These are phyloP conservation scores for Ceratina calcarata DNA, from an alignment of 1,140 invertebrate genomes.

Conservation along the genomic window DNA sequence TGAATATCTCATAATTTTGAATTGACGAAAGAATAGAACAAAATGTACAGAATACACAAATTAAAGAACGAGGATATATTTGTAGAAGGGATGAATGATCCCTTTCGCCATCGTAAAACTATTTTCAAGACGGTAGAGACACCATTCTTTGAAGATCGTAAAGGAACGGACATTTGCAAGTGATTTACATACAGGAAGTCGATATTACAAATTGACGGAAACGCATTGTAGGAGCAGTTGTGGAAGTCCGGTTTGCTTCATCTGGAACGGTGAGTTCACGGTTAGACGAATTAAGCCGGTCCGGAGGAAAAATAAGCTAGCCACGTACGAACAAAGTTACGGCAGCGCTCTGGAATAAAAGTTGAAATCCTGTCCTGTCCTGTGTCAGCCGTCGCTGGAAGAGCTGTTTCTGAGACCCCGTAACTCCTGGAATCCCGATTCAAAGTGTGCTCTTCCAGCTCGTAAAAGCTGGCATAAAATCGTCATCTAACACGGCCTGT, in stretches of 20 bases:
- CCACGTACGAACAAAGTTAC: constrained; percentile 50
- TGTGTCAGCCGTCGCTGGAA: constrained; percentile 10
- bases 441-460: constrained; percentile 71
- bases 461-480: constrained; percentile 77
- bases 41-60: too few species aligned
- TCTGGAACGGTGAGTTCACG: neutral
- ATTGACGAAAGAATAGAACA: too few species aligned
- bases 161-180: too few species aligned
- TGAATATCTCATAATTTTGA: too few species aligned
- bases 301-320: constrained; percentile 45
- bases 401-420: constrained; percentile 57
- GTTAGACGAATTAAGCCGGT: constrained; percentile 18
- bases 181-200: too few species aligned
- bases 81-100: too few species aligned
- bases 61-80: too few species aligned
- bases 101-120: too few species aligned
- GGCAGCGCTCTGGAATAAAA: constrained; percentile 52
- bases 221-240: too few species aligned
- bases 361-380: constrained; percentile 53
- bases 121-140: too few species aligned
- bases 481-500: constrained; percentile 67
- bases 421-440: constrained; percentile 69
- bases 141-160: too few species aligned
- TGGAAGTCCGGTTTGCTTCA: neutral
- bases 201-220: neutral